Evolutionary conservation across 2,888 invertebrate genomes (phyloP).

Genomic region (Platerodrilus igneus): DNA sequence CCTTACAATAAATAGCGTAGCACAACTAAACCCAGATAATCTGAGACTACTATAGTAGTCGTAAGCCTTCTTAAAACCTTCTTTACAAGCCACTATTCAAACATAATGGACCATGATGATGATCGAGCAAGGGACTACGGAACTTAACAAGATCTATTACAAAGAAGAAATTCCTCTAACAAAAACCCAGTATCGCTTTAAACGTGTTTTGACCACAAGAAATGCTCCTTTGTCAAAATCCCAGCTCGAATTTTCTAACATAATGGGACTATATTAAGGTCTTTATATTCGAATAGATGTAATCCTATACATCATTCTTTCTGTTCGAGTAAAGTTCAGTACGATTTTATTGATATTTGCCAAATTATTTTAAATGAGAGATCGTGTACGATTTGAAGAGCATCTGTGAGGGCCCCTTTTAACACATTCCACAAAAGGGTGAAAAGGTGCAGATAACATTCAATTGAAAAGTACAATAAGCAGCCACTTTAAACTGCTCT

Average conservation of each 20-base stretch:
- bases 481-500: slow-evolving; percentile 37
- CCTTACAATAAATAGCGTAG: slow-evolving; percentile 36
- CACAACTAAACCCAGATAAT: slow-evolving; percentile 39
- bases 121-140: slow-evolving; percentile 18
- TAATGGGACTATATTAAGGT: slow-evolving; percentile 44
- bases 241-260: slow-evolving; percentile 41
- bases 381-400: too few species aligned
- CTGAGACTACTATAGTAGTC: too few species aligned
- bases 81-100: slow-evolving; percentile 36
- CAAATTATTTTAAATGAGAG: too few species aligned
- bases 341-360: too few species aligned
- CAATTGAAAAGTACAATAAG: slow-evolving; percentile 38
- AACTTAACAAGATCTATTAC: slow-evolving; percentile 25
- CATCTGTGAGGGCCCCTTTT: too few species aligned
- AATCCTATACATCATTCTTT: slow-evolving; percentile 39
- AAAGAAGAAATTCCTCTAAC: slow-evolving; percentile 29
- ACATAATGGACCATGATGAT: slow-evolving; percentile 40
- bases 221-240: slow-evolving; percentile 39
- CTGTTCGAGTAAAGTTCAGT: too few species aligned
- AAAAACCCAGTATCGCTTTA: slow-evolving; percentile 41
- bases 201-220: slow-evolving; percentile 47
- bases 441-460: slow-evolving; percentile 36
- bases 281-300: slow-evolving; percentile 42
- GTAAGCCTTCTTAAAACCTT: slow-evolving; percentile 35
- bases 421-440: slow-evolving; percentile 31